phyloP scores from a whole-genome alignment of 2,797 vertebrate species.

The Sphenopsis melanotis region DNA sequence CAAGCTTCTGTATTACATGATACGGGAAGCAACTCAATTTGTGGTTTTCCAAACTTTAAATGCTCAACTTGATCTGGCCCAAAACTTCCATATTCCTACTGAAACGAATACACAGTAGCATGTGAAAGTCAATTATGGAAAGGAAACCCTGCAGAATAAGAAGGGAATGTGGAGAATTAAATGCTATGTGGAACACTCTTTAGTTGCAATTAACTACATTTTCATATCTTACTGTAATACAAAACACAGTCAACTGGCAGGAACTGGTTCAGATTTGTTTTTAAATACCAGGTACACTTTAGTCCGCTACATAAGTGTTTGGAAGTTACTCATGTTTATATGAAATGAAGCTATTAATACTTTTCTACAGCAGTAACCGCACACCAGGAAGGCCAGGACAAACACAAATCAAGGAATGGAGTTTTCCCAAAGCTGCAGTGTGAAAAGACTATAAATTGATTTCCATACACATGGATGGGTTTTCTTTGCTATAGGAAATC shows the following conservation, averaged over 20 bases:
- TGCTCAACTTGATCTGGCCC: constrained; percentile 62
- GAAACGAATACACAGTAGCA: constrained; percentile 55
- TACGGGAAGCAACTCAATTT: constrained; percentile 56
- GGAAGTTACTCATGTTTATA: constrained; percentile 81
- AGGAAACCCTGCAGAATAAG: constrained; percentile 64
- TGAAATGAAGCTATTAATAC: constrained; percentile 89
- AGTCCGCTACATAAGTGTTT: constrained; percentile 78
- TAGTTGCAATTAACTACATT: constrained; percentile 72
- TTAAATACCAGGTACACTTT: constrained; percentile 78
- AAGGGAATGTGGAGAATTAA: constrained; percentile 70
- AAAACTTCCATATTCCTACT: constrained; percentile 61
- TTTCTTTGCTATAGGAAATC: constrained; percentile 89
- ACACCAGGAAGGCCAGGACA: constrained; percentile 88
- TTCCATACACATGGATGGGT: constrained; percentile 83
- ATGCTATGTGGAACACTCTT: constrained; percentile 66
- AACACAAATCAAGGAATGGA: constrained; percentile 87
- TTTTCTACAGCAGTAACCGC: constrained; percentile 92
- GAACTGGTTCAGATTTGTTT: constrained; percentile 76
- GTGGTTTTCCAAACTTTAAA: constrained; percentile 48
- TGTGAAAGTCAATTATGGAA: constrained; percentile 61
- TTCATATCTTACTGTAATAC: constrained; percentile 76
- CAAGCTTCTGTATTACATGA: constrained; percentile 49
- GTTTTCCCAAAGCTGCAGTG: constrained; percentile 87
- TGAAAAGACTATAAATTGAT: constrained; percentile 85
- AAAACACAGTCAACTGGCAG: constrained; percentile 76